Conservation (phyloP, 2,888 invertebrate species). For the Temnothorax ravouxi region DNA sequence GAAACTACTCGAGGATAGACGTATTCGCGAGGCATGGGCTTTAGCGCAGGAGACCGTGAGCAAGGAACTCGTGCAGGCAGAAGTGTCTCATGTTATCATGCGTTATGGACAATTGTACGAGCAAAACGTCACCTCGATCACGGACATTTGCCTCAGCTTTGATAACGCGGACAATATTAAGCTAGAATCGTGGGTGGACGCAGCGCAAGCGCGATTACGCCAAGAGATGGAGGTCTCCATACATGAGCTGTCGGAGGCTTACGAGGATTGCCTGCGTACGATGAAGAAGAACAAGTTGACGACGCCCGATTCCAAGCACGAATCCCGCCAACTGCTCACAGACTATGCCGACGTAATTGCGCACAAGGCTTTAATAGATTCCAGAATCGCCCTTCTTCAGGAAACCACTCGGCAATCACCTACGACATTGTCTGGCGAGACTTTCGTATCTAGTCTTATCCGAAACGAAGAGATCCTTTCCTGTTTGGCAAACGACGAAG, state of each 20-base stretch:
- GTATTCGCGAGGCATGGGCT: constrained; percentile 92
- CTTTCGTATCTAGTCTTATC: constrained; percentile 83
- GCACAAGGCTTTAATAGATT: constrained; percentile 92
- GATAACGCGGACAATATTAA: constrained; percentile 90
- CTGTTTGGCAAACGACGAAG: constrained; percentile 75
- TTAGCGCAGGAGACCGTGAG: constrained; percentile 92
- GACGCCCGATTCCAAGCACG: constrained; percentile 75
- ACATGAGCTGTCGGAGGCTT: constrained; percentile 90
- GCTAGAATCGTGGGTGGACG: constrained; percentile 92
- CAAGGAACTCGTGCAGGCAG: constrained; percentile 92
- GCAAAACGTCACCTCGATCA: constrained; percentile 79
- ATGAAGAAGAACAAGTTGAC: constrained; percentile 87
- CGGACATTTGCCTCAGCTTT: constrained; percentile 87
- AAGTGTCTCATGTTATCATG: constrained; percentile 91
- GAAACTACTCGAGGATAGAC: constrained; percentile 88
- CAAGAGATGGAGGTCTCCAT: constrained; percentile 92
- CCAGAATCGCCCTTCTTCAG: constrained; percentile 91
- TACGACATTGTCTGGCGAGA: constrained; percentile 76
- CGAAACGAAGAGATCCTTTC: constrained; percentile 82
- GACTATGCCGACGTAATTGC: constrained; percentile 92
- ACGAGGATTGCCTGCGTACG: constrained; percentile 89
- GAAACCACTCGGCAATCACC: constrained; percentile 79
- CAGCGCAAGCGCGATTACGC: constrained; percentile 91
- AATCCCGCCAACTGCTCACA: constrained; percentile 87
- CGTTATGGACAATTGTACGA: constrained; percentile 91